A percentile compares a stretch with the other conserved stretches of the same genome.
phyloP scores from a whole-genome alignment of 2,888 invertebrate species.

The Rhabditoides inermis region DNA sequence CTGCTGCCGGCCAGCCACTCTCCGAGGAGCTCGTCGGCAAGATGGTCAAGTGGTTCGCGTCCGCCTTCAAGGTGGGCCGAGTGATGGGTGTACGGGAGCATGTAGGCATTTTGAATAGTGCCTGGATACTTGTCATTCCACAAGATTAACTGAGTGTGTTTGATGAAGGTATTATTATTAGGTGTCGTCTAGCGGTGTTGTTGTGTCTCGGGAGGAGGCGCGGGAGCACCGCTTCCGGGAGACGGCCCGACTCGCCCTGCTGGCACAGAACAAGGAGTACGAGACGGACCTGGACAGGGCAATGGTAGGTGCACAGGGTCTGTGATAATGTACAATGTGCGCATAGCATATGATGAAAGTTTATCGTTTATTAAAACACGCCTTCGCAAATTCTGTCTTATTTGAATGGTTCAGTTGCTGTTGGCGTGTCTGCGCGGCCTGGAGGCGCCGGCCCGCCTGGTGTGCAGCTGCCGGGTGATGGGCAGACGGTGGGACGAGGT shows the following conservation, averaged over 20 bases:
- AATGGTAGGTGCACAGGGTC: slow-evolving; percentile 5
- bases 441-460: slow-evolving; percentile 10
- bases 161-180: not conserved
- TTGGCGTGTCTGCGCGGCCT: slow-evolving; percentile 21
- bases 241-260: slow-evolving; percentile 10
- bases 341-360: not conserved
- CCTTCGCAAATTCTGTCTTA: not conserved
- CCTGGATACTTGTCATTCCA: too few species aligned
- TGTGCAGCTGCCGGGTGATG: too few species aligned
- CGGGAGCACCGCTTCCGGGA: slow-evolving; percentile 3
- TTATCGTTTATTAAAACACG: not conserved
- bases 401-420: slow-evolving; percentile 6
- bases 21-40: slow-evolving; percentile 13
- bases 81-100: too few species aligned
- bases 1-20: slow-evolving; percentile 10
- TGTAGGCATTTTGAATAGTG: too few species aligned
- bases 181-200: slow-evolving; percentile 1
- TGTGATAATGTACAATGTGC: not conserved
- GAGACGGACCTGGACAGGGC: slow-evolving; percentile 28
- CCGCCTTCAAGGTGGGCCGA: slow-evolving; percentile 20
- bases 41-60: slow-evolving; percentile 20
- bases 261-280: slow-evolving; percentile 16
- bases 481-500: too few species aligned
- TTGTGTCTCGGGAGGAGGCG: not conserved
- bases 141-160: too few species aligned